Conservation (phyloP, 2,797 vertebrate genomes). For the Dermochelys coriacea region DNA sequence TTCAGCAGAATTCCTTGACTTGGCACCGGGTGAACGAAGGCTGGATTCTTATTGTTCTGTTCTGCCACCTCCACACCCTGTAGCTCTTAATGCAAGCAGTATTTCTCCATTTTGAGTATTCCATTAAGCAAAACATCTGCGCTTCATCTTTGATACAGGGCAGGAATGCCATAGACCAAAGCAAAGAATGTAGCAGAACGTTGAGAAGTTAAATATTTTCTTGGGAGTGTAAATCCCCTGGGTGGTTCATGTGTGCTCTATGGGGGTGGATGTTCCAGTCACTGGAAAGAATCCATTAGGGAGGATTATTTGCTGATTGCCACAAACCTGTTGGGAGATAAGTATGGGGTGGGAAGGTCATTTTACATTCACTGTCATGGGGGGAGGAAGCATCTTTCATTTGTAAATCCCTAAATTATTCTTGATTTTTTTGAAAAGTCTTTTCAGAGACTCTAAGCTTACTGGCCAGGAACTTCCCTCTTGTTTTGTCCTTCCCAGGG, state of each 20-base stretch:
- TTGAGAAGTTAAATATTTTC: conserved; percentile 39
- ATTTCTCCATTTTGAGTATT: conserved; percentile 25
- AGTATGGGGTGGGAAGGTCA: not conserved
- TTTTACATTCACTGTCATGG: not conserved
- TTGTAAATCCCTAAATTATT: not conserved
- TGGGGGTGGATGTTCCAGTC: not conserved
- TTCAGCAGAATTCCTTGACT: conserved; percentile 40
- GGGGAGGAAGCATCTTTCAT: not conserved
- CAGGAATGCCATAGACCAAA: not conserved
- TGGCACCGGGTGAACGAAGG: not conserved
- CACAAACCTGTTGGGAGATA: not conserved
- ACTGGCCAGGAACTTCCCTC: not conserved
- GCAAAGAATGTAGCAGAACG: not conserved
- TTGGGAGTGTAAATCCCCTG: not conserved
- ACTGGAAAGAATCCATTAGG: not conserved
- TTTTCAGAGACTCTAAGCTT: not conserved
- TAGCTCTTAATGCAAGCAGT: not conserved
- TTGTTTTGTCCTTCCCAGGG: not conserved
- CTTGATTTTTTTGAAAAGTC: not conserved
- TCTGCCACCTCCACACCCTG: not conserved
- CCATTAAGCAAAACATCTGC: conserved; percentile 41
- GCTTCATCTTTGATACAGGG: conserved; percentile 24
- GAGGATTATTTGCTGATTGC: not conserved
- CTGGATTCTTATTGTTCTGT: conserved; percentile 19
- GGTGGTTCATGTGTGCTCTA: not conserved